Evolutionary conservation across 37 sponge, comb jelly and placozoan genomes (phyloP).

Genomic region (Corticium candelabrum): DNA sequence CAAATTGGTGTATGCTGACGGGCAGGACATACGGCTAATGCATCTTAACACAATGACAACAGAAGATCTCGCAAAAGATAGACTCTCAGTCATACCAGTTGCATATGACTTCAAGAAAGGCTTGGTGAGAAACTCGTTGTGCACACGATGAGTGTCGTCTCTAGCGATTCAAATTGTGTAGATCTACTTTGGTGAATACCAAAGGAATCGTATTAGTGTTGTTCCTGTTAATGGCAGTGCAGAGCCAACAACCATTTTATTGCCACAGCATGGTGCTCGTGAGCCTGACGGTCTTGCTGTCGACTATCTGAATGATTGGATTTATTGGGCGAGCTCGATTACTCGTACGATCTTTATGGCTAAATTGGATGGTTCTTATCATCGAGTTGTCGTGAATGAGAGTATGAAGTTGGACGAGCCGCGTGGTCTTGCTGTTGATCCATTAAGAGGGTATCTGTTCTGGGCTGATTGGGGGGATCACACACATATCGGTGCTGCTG

Average conservation of each 20-base stretch:
- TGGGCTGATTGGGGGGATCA: not conserved
- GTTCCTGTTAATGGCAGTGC: not conserved
- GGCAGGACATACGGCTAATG: not conserved
- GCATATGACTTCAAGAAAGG: not conserved
- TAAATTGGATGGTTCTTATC: not conserved
- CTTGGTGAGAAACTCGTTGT: not conserved
- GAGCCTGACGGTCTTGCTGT: not conserved
- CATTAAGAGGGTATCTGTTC: not conserved
- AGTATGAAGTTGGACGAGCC: not conserved
- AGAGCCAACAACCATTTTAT: not conserved
- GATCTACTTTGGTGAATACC: not conserved
- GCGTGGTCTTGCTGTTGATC: not conserved
- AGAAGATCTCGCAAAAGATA: no score
- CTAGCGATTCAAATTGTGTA: not conserved
- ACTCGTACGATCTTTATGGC: not conserved
- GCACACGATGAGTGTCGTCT: not conserved
- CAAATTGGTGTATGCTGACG: not conserved
- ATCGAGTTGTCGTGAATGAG: not conserved
- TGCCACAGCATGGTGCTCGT: not conserved
- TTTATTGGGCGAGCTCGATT: not conserved
- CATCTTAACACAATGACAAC: no score
- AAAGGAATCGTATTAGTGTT: not conserved
- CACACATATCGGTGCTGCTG: not conserved
- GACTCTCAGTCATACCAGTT: not conserved
- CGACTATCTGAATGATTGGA: not conserved